Base-by-base conservation (phyloP, 2,888 invertebrate species). In the Octodonta nipae region DNA sequence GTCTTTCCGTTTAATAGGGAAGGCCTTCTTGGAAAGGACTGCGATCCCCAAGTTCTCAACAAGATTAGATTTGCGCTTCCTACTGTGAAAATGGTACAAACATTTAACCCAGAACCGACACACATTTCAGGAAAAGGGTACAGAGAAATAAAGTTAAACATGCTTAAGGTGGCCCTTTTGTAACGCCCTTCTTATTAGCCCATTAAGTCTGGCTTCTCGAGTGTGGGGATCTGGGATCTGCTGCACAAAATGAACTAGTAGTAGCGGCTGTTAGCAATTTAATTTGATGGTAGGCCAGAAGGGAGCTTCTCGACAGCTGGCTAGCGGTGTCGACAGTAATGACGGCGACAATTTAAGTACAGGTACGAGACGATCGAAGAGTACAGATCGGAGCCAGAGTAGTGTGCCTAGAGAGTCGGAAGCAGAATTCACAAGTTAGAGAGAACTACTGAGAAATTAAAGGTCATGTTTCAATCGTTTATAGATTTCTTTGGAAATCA, bases 401-500 rank as follows among this genome's bases (percentile, higher is more conserved):
- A n/a, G n/a, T n/a, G n/a, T n/a, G n/a, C n/a, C n/a, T n/a, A n/a
- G n/a, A n/a, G n/a, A n/a, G n/a, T n/a, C n/a, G n/a, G n/a, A n/a
- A n/a, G 4, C 15, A 2, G 16, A 6, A 15, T 28, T 13, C 16
- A 28, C 3, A 28, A 15, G 13, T 22, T 30, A 6, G 24, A 24
- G 20, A 22, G 20, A n/a, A 20, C 7, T n/a, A 20, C 6, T 20
- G 20, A 30, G 5, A 22, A 30, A n/a, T 11, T 30, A 13, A 30
- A 22, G 13, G 6, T 14, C 13, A 14, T 30, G 13, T 10, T 30
- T 13, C 14, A 22, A 13, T 30, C 30, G 10, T 24, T 30, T 22
- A 22, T 30, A 13, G 24, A 13, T 20, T n/a, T 6, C 7, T 20
- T 20, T n/a, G 20, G n/a, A 20, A 35, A 24, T 13, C 30, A 33